Evolutionary conservation across 2,797 vertebrate species (phyloP).

Genomic region (Macrochelys suwanniensis): DNA sequence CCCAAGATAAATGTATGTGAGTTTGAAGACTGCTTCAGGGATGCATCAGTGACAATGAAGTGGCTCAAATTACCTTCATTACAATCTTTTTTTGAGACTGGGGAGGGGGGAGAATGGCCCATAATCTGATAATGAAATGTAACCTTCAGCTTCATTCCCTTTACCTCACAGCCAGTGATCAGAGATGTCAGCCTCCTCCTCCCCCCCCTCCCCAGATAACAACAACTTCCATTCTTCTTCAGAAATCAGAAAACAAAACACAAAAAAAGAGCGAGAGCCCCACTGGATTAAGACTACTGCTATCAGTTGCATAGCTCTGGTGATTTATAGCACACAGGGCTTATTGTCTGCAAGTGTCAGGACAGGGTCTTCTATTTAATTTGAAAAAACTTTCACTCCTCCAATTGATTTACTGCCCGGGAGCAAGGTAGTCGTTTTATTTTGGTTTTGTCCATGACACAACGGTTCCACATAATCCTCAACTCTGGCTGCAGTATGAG

Average conservation of each 20-base stretch:
- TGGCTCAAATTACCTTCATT: rapidly evolving
- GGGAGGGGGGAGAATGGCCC: neutral
- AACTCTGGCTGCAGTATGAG: neutral
- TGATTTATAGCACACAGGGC: slow-evolving; percentile 59
- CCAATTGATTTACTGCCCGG: slow-evolving; percentile 59
- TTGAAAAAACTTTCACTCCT: slow-evolving; percentile 41
- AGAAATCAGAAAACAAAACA: neutral
- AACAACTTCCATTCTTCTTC: slow-evolving; percentile 23
- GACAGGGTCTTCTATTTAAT: slow-evolving; percentile 36
- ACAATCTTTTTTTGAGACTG: neutral
- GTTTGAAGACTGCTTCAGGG: neutral
- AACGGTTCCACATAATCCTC: neutral
- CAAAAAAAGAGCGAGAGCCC: neutral
- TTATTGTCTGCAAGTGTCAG: slow-evolving; percentile 12
- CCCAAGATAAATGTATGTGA: neutral
- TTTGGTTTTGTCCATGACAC: neutral
- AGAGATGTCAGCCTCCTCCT: neutral
- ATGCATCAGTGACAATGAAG: neutral
- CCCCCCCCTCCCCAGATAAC: neutral
- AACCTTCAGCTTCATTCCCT: neutral
- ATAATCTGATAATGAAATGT: neutral
- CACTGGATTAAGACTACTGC: slow-evolving; percentile 35
- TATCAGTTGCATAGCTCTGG: slow-evolving; percentile 33
- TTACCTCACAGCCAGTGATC: neutral
- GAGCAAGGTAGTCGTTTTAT: slow-evolving; percentile 33